Base-by-base conservation (phyloP, 2,113 vertebrate genomes). In the Marcusenius ussheri region DNA sequence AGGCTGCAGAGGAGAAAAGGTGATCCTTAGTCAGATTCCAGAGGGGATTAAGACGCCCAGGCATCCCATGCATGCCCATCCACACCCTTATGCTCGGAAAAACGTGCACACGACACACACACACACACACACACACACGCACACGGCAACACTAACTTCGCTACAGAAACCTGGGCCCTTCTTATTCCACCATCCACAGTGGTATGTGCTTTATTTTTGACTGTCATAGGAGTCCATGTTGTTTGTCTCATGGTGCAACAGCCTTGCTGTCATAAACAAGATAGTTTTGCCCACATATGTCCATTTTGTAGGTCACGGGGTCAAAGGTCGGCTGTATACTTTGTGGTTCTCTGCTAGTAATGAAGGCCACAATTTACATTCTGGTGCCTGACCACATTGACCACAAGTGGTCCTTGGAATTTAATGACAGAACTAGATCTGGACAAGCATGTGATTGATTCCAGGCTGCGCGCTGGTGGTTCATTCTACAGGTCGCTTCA, bases 401-500 rank as follows among this genome's bases (percentile, higher is more conserved):
- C 85, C 50, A 53, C 85, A 53, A 6, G 27, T 51, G 85, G 31
- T 87, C 31, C 47, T 45, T n/a, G 42, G 62, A 56, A 88, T 9
- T 80, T 47, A 83, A 53, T 49, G 49, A 83, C 47, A 83, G 47
- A 53, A 83, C 88, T 9, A 89, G 35, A 66, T 35, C 88, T 45
- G 49, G 19, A 83, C 70, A 53, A 24, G 49, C 13, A 50, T 49
- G 47, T 89, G 15, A 27, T 80, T 80, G 27, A 53, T 62, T 39
- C 66, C 70, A 50, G 15, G 42, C 62, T 70, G 58, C 5, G 15
- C 13, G 45, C 7, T 88, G 42, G 45, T 62, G 83, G 39, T 84
- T 84, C 83, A 85, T 42, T 49, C 42, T 49, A 11, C 9, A n/a
- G 83, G 85, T 27, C 24, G n/a, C 90, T 93, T 92, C 1, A 27